phyloP scores from a whole-genome alignment of 2,888 invertebrate species.

The Limnephilus rhombicus region DNA sequence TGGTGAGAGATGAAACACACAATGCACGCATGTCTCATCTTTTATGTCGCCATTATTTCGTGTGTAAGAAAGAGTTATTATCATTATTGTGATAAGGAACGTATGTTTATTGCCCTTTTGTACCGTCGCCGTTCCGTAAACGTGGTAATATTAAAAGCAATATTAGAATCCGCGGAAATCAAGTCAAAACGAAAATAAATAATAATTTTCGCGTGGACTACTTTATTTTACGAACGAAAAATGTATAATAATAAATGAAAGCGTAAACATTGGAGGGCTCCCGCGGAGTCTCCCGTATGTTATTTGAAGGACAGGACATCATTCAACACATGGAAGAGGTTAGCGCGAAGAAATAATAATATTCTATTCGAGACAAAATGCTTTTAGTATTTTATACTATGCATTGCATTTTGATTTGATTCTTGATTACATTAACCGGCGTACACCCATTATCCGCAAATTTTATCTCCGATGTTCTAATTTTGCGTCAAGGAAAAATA shows the following conservation, averaged over 20 bases:
- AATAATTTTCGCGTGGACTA: background rate
- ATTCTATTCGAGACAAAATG: background rate
- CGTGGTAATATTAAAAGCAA: background rate
- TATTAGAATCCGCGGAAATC: background rate
- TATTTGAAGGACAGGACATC: background rate
- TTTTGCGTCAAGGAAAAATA: slow-evolving; percentile 11
- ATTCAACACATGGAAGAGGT: background rate
- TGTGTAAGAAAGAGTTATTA: too few relatives aligned
- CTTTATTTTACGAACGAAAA: background rate
- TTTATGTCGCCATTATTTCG: too few relatives aligned
- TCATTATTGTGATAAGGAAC: too few relatives aligned
- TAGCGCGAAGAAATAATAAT: background rate
- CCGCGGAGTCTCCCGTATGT: background rate
- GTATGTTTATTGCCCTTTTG: too few relatives aligned
- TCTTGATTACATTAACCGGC: background rate
- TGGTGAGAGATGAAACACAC: too few relatives aligned
- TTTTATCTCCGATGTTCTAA: slow-evolving; percentile 2
- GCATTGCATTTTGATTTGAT: background rate
- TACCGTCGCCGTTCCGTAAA: too few relatives aligned
- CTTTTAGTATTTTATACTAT: too few relatives aligned
- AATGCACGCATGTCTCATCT: too few relatives aligned
- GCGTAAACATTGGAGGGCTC: background rate
- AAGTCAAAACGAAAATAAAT: background rate
- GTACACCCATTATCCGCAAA: background rate
- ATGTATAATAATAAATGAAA: background rate